These are phyloP conservation scores for Cyphomyrus plagiostoma DNA, from an alignment of 2,113 vertebrate species.

Conservation along the genomic window DNA sequence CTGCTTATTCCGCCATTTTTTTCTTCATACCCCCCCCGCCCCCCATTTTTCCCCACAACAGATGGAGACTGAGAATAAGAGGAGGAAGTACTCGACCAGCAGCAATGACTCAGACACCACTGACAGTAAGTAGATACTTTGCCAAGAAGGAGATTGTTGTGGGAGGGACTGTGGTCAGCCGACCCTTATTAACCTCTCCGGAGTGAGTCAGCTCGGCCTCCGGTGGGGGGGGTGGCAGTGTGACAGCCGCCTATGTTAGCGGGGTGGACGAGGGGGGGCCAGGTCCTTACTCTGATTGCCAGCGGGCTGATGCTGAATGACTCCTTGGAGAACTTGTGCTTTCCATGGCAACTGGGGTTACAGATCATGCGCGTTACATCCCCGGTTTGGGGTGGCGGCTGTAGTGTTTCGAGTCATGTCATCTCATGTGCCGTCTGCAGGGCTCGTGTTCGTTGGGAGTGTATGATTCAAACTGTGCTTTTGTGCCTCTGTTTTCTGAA, in stretches of 20 bases:
- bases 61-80: slow-evolving; percentile 92
- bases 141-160: background rate
- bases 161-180: slow-evolving; percentile 14
- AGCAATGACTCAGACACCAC: slow-evolving; percentile 97
- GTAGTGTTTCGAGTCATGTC: background rate
- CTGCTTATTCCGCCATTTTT: background rate
- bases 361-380: background rate
- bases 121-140: slow-evolving; percentile 75
- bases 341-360: background rate
- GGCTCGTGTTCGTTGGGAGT: background rate
- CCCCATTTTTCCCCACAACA: slow-evolving; percentile 43
- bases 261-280: background rate
- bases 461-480: background rate
- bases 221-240: background rate
- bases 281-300: background rate
- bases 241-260: background rate
- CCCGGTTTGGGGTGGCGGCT: background rate
- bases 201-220: slow-evolving; percentile 6
- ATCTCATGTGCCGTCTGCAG: background rate
- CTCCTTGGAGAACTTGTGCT: background rate
- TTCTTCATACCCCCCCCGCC: background rate
- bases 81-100: slow-evolving; percentile 94
- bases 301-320: background rate
- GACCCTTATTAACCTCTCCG: slow-evolving; percentile 23
- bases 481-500: background rate